Base-by-base conservation (phyloP, 2,113 vertebrate species). In the Struthio camelus region DNA sequence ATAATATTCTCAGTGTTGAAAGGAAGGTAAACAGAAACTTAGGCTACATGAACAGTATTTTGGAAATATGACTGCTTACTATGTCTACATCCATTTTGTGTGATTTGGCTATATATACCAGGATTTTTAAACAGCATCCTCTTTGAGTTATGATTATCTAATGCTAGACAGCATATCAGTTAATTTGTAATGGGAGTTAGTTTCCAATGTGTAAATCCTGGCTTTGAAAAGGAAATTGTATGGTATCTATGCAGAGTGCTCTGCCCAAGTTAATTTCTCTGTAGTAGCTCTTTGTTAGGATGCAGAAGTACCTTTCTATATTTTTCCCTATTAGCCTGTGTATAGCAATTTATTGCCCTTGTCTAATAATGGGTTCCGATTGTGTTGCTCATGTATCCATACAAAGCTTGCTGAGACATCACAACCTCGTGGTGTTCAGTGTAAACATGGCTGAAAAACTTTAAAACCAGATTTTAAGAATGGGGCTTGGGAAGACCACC, bases 1-100 rank as follows among this genome's bases (percentile, higher is more conserved):
- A 92, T 75, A 10, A 84, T 48, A 64, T 86, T 96, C 95, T 87
- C 67, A 70, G 2, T 85, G 27, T 84, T 90, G 36, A 85, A 94
- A 89, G 38, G 51, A 73, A 89, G 32, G n/a, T 85, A 85, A 66
- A 36, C 7, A 81, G 42, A 70, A 81, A 40, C 16, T 38, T 85
- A 8, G 62, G 7, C 79, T 72, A 62, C 54, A 50, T 7, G 79
- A 65, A 75, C 62, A 65, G 30, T 90, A 36, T 75, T 76, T n/a
- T 44, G 87, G 22, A 67, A 85, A 54, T 85, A 38, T 14, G 11
- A 4, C 46, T 62, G 11, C 4, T 83, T 65, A 30, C 3, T 17
- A 13, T 30, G 6, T 78, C 40, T 61, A 1, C 36, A 23, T 75
- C 25, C 61, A 4, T 66, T 89, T 86, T 22, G 62, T 58, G 27